Percentiles rank a stretch among this genome's conserved stretches.
Evolutionary conservation across 2,113 vertebrate genomes (phyloP).

Genomic region (Syngnathoides biaculeatus): DNA sequence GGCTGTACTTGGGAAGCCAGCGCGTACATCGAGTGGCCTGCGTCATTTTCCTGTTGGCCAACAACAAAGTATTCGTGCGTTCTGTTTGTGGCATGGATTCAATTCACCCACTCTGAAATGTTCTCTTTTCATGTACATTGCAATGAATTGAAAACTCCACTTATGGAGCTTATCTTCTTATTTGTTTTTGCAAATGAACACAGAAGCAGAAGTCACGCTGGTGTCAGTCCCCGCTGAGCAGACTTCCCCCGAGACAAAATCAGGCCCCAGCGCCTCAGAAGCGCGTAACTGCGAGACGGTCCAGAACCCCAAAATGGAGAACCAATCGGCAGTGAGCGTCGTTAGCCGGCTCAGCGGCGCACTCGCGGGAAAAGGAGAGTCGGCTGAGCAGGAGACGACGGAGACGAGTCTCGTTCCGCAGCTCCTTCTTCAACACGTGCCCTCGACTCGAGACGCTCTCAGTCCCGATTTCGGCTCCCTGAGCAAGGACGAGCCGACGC

Average conservation of each 20-base stretch:
- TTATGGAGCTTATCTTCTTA: background rate
- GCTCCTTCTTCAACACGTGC: background rate
- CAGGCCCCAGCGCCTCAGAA: background rate
- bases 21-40: too few relatives aligned
- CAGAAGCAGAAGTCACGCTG: slow-evolving; percentile 22
- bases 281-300: background rate
- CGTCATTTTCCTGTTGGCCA: too few relatives aligned
- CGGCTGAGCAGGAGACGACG: background rate
- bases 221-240: background rate
- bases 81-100: too few relatives aligned
- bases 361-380: slow-evolving; percentile 4
- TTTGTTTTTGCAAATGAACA: background rate
- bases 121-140: too few relatives aligned
- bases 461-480: slow-evolving; percentile 14
- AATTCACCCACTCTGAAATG: too few relatives aligned
- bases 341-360: background rate
- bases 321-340: rapidly evolving
- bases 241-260: background rate
- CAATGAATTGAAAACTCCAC: background rate
- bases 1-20: too few relatives aligned
- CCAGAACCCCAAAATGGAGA: background rate
- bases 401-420: rapidly evolving
- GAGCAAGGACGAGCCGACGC: background rate
- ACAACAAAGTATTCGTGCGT: too few relatives aligned
- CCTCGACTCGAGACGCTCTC: background rate